Conservation (phyloP, 2,888 invertebrate species). For the Andrena trimmerana region DNA sequence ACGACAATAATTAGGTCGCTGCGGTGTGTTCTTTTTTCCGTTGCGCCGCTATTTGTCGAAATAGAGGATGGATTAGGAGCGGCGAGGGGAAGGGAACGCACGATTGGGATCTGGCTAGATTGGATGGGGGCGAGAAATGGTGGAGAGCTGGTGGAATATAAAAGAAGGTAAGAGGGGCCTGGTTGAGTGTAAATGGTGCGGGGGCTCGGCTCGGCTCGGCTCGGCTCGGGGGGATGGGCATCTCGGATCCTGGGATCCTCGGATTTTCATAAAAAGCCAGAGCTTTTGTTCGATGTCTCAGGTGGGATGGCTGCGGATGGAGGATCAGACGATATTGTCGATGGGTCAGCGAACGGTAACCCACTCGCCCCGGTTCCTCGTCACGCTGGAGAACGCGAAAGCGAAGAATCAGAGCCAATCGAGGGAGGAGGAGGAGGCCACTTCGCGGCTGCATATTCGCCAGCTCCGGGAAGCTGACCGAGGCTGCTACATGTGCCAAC, state of each 20-base stretch:
- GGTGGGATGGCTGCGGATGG: conserved; percentile 92
- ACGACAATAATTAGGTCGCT: too few relatives aligned
- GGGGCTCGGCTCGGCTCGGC: background rate
- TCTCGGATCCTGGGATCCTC: background rate
- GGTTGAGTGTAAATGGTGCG: background rate
- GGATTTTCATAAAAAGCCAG: background rate
- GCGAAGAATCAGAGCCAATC: conserved; percentile 77
- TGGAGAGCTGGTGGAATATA: background rate
- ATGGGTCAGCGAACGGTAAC: conserved; percentile 91
- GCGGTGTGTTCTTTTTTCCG: background rate
- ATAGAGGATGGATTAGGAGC: background rate
- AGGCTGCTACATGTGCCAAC: conserved; percentile 93
- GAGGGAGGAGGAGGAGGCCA: conserved; percentile 88
- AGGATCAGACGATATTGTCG: conserved; percentile 91
- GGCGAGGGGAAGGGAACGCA: background rate
- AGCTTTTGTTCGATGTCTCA: conserved; percentile 78
- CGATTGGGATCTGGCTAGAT: background rate
- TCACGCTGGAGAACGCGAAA: conserved; percentile 85
- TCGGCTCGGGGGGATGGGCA: background rate
- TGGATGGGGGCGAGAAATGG: background rate
- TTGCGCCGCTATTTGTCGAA: background rate
- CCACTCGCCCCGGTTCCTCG: conserved; percentile 90
- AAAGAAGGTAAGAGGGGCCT: background rate
- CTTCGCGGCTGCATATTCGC: conserved; percentile 91
- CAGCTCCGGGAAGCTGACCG: conserved; percentile 91